A percentile compares a stretch with the other conserved stretches of the same genome.
Conservation (phyloP, 2,113 vertebrate species). For the Ctenomys sociabilis region DNA sequence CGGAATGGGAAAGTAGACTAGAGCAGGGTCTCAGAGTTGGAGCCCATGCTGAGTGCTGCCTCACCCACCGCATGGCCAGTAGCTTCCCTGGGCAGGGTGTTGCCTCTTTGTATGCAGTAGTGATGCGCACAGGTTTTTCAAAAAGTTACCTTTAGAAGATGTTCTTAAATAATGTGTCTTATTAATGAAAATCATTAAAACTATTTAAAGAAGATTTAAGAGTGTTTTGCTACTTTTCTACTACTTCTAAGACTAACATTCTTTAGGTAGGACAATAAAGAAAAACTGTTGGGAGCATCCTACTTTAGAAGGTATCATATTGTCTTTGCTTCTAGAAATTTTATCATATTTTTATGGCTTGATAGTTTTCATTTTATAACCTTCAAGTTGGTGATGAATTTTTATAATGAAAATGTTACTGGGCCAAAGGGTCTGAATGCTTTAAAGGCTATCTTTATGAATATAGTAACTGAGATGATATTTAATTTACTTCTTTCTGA, state of each 20-base stretch:
- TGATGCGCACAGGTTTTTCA: neutral
- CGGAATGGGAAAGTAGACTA: neutral
- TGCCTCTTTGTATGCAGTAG: neutral
- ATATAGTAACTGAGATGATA: neutral
- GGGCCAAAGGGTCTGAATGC: neutral
- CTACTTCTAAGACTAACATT: neutral
- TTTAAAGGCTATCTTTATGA: slow-evolving; percentile 35
- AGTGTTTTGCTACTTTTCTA: neutral
- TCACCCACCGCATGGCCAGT: neutral
- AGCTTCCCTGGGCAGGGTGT: neutral
- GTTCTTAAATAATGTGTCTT: neutral
- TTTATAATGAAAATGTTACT: slow-evolving; percentile 43
- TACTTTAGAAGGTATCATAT: neutral
- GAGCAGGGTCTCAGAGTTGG: neutral
- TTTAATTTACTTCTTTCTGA: slow-evolving; percentile 30
- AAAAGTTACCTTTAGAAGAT: neutral
- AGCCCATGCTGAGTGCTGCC: neutral
- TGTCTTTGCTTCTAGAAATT: slow-evolving; percentile 1
- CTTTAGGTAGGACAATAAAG: neutral
- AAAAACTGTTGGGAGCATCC: neutral
- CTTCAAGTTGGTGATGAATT: slow-evolving; percentile 29
- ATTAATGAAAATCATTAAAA: neutral
- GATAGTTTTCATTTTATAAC: slow-evolving; percentile 48
- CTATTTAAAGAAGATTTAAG: neutral
- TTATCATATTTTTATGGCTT: neutral